Evolutionary conservation across 2,113 vertebrate genomes (phyloP).

Genomic region (Asarcornis scutulata): DNA sequence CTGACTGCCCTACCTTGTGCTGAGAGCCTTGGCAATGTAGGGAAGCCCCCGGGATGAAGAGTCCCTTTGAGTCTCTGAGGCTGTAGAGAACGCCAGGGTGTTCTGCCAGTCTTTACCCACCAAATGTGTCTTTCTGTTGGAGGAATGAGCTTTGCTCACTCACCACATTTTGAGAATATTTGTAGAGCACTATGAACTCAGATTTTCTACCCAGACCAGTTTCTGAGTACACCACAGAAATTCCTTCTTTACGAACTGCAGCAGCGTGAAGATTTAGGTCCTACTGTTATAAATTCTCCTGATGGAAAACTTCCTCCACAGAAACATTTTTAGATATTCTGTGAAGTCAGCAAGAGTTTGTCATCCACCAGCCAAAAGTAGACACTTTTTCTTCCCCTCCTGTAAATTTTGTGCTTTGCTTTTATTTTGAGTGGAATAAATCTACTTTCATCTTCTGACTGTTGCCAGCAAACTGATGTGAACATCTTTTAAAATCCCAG

Average conservation of each 20-base stretch:
- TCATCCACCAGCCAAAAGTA: neutral
- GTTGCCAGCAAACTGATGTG: neutral
- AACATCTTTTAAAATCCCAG: neutral
- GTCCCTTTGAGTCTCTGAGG: neutral
- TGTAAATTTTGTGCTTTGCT: neutral
- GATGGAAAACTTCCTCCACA: neutral
- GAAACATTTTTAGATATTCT: neutral
- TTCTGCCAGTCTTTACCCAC: neutral
- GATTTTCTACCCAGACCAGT: neutral
- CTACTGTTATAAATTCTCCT: neutral
- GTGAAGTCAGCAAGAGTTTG: slow-evolving; percentile 24
- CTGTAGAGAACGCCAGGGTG: neutral
- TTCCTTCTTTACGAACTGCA: neutral
- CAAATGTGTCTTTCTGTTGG: neutral
- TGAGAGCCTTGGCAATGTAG: neutral
- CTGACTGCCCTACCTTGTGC: neutral
- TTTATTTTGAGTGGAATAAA: slow-evolving; percentile 13
- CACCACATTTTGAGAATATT: neutral
- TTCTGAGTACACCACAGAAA: neutral
- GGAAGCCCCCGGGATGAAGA: neutral
- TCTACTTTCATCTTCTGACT: slow-evolving; percentile 12
- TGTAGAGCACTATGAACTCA: neutral
- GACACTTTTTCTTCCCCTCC: neutral
- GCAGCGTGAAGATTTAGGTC: neutral
- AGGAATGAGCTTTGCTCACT: neutral